Percentiles rank a stretch among this genome's conserved stretches.
Conservation (phyloP, 2,113 vertebrate species). For the Caranx melampygus region DNA sequence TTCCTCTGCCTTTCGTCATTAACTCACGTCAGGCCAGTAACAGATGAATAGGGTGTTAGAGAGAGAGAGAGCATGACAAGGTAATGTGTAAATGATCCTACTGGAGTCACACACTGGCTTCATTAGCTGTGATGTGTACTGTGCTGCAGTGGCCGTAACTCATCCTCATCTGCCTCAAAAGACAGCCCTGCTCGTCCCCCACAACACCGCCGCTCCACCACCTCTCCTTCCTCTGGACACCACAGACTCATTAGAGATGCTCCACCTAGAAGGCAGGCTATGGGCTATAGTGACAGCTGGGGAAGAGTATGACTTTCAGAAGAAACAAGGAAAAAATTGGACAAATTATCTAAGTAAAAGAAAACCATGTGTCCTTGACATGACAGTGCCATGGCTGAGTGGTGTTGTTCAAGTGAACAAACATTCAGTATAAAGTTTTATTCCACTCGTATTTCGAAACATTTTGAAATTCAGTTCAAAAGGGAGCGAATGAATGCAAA, state of each 20-base stretch:
- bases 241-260: slow-evolving; percentile 60
- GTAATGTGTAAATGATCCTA: slow-evolving; percentile 54
- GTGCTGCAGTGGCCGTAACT: slow-evolving; percentile 59
- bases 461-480: slow-evolving; percentile 54
- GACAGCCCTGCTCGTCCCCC: slow-evolving; percentile 42
- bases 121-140: slow-evolving; percentile 65
- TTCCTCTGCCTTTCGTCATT: background rate
- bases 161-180: slow-evolving; percentile 57
- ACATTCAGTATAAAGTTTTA: slow-evolving; percentile 12
- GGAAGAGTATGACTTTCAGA: slow-evolving; percentile 20
- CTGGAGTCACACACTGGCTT: slow-evolving; percentile 58
- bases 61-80: slow-evolving; percentile 35
- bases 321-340: slow-evolving; percentile 1
- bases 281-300: slow-evolving; percentile 9
- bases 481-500: slow-evolving; percentile 4
- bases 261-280: slow-evolving; percentile 41
- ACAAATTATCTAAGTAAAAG: background rate
- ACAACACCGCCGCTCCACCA: slow-evolving; percentile 3
- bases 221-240: slow-evolving; percentile 17
- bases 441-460: slow-evolving; percentile 16
- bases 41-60: background rate
- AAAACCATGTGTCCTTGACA: slow-evolving; percentile 15
- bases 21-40: background rate
- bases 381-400: slow-evolving; percentile 13
- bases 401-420: slow-evolving; percentile 1